These are phyloP conservation scores for Onychostoma macrolepis DNA, from an alignment of 2,113 vertebrate genomes.

Conservation along the genomic window DNA sequence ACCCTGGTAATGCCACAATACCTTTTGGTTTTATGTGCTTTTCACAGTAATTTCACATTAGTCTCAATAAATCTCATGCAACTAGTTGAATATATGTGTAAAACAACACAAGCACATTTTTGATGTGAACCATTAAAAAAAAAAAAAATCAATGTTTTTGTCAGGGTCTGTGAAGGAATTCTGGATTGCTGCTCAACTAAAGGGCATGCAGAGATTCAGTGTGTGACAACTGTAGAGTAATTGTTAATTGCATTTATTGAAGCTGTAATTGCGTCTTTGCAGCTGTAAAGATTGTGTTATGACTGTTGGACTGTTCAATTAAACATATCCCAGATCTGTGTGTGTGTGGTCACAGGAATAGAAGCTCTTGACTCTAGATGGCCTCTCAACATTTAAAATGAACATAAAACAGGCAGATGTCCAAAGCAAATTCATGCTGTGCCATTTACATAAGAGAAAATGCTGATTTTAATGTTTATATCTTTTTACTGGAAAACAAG, in stretches of 20 bases:
- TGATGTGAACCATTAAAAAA: not conserved
- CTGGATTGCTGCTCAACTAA: not conserved
- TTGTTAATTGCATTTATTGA: not conserved
- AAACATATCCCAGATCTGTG: not conserved
- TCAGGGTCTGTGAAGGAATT: not conserved
- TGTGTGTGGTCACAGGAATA: not conserved
- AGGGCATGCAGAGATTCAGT: not conserved
- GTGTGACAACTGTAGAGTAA: not conserved
- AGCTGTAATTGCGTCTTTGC: not conserved
- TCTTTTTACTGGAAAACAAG: not conserved
- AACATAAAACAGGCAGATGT: conserved; percentile 12
- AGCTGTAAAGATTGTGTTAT: not conserved
- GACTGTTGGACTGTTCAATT: not conserved
- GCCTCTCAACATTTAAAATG: not conserved
- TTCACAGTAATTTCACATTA: not conserved
- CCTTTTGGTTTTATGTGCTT: not conserved
- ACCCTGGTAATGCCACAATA: not conserved
- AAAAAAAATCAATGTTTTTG: not conserved
- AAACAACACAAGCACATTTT: no score
- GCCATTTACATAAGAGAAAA: not conserved
- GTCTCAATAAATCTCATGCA: not conserved
- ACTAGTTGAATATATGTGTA: no score
- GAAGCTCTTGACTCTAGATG: not conserved
- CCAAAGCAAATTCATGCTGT: not conserved
- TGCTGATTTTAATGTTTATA: not conserved